These are phyloP conservation scores for Sinhomidia bicolor DNA, from an alignment of 2,888 invertebrate species.

Conservation along the genomic window DNA sequence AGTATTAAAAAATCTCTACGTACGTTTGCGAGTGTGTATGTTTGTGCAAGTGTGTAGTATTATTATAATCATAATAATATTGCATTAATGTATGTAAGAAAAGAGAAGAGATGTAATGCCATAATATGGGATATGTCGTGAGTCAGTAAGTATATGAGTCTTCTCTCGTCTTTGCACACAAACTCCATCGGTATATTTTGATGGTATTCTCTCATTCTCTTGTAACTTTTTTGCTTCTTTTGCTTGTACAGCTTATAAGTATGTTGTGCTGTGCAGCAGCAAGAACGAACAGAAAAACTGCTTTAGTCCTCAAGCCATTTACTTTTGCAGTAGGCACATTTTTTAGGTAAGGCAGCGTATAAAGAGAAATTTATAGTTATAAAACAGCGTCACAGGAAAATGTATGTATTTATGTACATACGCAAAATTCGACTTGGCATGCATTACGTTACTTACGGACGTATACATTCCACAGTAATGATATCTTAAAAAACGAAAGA, in stretches of 20 bases:
- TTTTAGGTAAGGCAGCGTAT: slow-evolving; percentile 46
- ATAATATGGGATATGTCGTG: slow-evolving; percentile 28
- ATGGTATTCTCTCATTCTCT: slow-evolving; percentile 37
- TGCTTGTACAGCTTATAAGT: neutral
- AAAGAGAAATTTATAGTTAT: neutral
- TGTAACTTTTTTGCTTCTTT: neutral
- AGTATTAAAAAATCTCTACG: slow-evolving; percentile 47
- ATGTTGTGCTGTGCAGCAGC: slow-evolving; percentile 8
- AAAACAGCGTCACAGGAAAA: neutral
- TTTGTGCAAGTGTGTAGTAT: slow-evolving; percentile 27
- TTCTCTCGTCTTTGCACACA: neutral
- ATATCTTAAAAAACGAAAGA: slow-evolving; percentile 27
- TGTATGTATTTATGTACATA: slow-evolving; percentile 35
- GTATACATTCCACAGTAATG: slow-evolving; percentile 54
- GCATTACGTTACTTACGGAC: slow-evolving; percentile 30
- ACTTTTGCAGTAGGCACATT: slow-evolving; percentile 61
- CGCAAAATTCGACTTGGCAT: slow-evolving; percentile 38
- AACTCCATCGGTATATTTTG: neutral
- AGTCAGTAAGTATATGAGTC: slow-evolving; percentile 18
- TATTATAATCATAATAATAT: slow-evolving; percentile 44
- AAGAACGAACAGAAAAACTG: slow-evolving; percentile 30
- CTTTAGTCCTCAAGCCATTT: slow-evolving; percentile 41
- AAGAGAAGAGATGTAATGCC: slow-evolving; percentile 35
- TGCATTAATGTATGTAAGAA: slow-evolving; percentile 49
- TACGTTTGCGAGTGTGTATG: slow-evolving; percentile 19